Conservation (phyloP, 2,113 vertebrate genomes). For the Phyllostomus hastatus region DNA sequence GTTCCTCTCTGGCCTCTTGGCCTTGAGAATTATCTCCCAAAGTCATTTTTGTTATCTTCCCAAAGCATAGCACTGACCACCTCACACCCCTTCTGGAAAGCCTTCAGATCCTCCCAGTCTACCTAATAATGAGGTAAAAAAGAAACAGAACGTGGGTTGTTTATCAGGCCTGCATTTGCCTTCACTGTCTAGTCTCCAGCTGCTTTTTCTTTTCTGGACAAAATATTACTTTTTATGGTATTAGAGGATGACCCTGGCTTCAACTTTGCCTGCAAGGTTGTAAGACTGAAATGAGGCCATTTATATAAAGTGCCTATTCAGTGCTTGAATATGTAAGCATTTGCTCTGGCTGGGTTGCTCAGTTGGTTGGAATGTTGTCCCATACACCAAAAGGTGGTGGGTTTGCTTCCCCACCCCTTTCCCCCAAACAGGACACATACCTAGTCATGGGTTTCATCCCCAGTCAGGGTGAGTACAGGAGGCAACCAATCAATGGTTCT, state of each 20-base stretch:
- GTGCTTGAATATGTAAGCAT: not conserved
- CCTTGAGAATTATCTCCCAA: not conserved
- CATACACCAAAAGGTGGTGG: too few species aligned
- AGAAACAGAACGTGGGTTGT: not conserved
- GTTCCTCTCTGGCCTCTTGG: not conserved
- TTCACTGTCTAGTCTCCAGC: not conserved
- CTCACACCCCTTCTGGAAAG: not conserved
- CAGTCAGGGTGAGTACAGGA: too few species aligned
- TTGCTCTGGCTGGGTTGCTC: too few species aligned
- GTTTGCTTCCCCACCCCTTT: too few species aligned
- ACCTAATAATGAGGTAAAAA: not conserved
- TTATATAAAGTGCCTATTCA: not conserved
- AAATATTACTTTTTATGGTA: slow-evolving; percentile 29
- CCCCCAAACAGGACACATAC: too few species aligned
- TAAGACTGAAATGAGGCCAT: not conserved
- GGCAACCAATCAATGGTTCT: too few species aligned
- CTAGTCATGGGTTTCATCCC: too few species aligned
- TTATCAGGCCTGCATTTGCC: not conserved
- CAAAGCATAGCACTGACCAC: slow-evolving; percentile 4
- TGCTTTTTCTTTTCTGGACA: not conserved
- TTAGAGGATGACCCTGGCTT: not conserved
- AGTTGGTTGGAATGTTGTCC: too few species aligned
- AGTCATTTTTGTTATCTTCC: not conserved
- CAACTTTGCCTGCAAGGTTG: not conserved
- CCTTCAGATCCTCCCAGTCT: not conserved